Conservation (phyloP, 2,888 invertebrate genomes). For the Colletes collaris region DNA sequence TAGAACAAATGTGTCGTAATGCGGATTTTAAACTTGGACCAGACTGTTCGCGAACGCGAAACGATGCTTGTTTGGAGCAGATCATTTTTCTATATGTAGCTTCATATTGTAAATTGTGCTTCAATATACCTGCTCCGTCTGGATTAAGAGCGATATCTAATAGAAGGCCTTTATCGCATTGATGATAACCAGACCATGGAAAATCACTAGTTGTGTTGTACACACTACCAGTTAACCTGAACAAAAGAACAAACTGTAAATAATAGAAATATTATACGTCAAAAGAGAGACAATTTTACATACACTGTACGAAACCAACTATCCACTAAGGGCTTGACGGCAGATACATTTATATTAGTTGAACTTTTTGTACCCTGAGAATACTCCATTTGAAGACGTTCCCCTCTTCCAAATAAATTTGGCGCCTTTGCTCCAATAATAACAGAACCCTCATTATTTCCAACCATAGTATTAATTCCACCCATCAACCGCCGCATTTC, state of each 20-base stretch:
- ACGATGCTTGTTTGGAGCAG: constrained; percentile 89
- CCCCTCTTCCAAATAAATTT: constrained; percentile 95
- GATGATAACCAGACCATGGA: constrained; percentile 92
- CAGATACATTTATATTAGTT: constrained; percentile 91
- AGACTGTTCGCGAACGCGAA: constrained; percentile 93
- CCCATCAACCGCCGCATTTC: constrained; percentile 93
- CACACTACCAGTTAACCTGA: constrained; percentile 88
- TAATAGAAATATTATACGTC: background rate
- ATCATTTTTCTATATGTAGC: constrained; percentile 92
- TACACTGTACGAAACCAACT: constrained; percentile 88
- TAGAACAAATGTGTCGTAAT: constrained; percentile 90
- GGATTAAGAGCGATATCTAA: constrained; percentile 90
- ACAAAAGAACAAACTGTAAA: constrained; percentile 40
- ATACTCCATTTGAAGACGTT: constrained; percentile 92
- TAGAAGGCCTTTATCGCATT: constrained; percentile 90
- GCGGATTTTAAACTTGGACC: constrained; percentile 96
- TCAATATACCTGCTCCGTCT: constrained; percentile 83
- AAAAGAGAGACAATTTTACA: constrained; percentile 57
- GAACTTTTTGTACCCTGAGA: constrained; percentile 93
- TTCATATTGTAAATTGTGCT: constrained; percentile 95
- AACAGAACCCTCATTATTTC: constrained; percentile 95
- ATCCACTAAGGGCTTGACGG: constrained; percentile 93
- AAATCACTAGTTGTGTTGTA: constrained; percentile 91
- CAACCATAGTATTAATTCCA: constrained; percentile 93
- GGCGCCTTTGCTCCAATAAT: constrained; percentile 90